phyloP scores from a whole-genome alignment of 2,888 invertebrate species.

The Teleiodes luculella region DNA sequence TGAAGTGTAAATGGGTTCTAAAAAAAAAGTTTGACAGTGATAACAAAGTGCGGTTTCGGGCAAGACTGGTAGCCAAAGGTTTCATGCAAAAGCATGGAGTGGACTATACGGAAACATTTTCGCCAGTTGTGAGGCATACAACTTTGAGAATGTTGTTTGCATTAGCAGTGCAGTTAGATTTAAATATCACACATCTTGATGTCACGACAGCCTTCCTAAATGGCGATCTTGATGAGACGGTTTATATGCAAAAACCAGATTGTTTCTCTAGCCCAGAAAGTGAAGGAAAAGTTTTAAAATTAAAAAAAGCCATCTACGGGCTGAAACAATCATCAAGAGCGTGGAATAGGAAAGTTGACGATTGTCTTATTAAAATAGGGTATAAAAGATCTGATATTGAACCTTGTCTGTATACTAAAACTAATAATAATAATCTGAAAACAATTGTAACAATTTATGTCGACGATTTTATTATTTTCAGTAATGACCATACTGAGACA shows the following conservation, averaged over 20 bases:
- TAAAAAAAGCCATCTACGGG: conserved; percentile 20
- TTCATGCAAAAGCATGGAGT: conserved; percentile 17
- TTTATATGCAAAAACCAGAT: conserved; percentile 17
- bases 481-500: not conserved
- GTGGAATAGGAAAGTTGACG: conserved; percentile 1
- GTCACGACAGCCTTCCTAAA: conserved; percentile 23
- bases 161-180: conserved; percentile 4
- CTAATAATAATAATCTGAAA: not conserved
- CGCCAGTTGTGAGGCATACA: conserved; percentile 18
- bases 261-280: not conserved
- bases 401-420: not conserved
- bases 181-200: conserved; percentile 18
- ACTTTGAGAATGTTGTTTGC: conserved; percentile 18
- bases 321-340: conserved; percentile 17
- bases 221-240: conserved; percentile 13
- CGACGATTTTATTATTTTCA: conserved; percentile 5
- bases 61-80: conserved; percentile 21
- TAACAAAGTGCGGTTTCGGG: conserved; percentile 21
- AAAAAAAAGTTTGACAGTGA: conserved; percentile 20
- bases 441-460: not conserved
- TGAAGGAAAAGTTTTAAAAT: conserved; percentile 12
- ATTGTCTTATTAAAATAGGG: not conserved
- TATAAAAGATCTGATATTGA: not conserved
- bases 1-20: conserved; percentile 14
- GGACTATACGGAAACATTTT: conserved; percentile 18